Conservation (phyloP, 30 jellyfish, hydroid and myxozoan species). For the Sanderia malayensis region DNA sequence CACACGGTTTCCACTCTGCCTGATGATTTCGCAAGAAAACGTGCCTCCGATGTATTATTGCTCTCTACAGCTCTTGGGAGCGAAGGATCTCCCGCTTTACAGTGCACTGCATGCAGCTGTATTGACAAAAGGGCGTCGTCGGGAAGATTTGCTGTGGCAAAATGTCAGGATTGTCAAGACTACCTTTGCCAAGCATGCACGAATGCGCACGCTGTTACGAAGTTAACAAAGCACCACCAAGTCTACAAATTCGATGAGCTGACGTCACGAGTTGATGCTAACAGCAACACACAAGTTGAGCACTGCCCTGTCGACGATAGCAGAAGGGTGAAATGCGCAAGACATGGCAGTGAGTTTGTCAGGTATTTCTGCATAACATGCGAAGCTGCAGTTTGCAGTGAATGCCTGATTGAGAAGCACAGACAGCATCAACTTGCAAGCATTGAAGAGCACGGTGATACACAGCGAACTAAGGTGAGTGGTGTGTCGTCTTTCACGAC, state of each 20-base stretch:
- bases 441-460: constrained; percentile 33
- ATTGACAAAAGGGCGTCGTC: too few species aligned
- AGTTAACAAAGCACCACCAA: constrained; percentile 8
- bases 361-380: constrained; percentile 53
- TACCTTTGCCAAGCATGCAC: constrained; percentile 12
- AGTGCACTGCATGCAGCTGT: constrained; percentile 13
- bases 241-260: neutral
- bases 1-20: constrained; percentile 11
- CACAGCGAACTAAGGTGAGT: constrained; percentile 40
- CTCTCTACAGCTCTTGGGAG: neutral
- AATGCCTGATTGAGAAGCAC: constrained; percentile 45
- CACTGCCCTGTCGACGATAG: neutral
- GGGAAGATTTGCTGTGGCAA: neutral
- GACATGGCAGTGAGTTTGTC: constrained; percentile 18
- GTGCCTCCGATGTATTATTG: neutral
- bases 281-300: neutral
- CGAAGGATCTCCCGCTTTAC: neutral
- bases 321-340: constrained; percentile 9
- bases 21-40: neutral
- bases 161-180: constrained; percentile 19
- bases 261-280: too few species aligned
- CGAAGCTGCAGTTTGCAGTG: constrained; percentile 63
- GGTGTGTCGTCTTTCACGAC: too few species aligned
- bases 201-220: constrained; percentile 10
- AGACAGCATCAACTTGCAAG: constrained; percentile 38